Conservation (phyloP, 2,797 vertebrate species). For the Coccyzus lansbergi region DNA sequence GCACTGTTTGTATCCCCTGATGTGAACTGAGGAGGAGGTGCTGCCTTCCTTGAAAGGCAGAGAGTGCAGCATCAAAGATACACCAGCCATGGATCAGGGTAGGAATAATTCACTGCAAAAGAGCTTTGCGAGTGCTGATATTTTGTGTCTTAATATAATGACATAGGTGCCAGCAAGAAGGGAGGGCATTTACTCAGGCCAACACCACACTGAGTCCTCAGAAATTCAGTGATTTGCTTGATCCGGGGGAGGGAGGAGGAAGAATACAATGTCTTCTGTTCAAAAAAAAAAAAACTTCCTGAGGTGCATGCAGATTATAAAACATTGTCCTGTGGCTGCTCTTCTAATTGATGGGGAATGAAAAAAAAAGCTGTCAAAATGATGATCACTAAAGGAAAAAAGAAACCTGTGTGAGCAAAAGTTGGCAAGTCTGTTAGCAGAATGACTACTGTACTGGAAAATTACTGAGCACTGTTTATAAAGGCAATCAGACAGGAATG, state of each 20-base stretch:
- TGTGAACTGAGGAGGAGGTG: background rate
- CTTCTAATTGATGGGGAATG: background rate
- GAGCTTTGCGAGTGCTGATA: background rate
- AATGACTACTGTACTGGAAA: slow-evolving; percentile 81
- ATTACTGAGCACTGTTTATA: slow-evolving; percentile 75
- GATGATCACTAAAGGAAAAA: slow-evolving; percentile 36
- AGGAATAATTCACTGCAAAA: background rate
- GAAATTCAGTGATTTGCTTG: background rate
- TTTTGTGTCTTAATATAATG: background rate
- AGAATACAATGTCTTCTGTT: background rate
- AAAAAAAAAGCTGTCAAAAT: slow-evolving; percentile 20
- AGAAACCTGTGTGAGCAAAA: slow-evolving; percentile 60
- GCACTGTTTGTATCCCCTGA: background rate
- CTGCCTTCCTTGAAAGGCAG: background rate
- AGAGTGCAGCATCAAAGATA: background rate
- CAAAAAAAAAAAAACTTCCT: background rate
- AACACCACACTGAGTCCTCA: background rate
- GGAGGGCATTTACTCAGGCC: background rate
- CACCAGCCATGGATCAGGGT: background rate
- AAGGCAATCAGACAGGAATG: slow-evolving; percentile 78
- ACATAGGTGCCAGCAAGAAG: background rate
- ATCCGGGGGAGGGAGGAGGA: background rate
- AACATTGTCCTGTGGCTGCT: background rate
- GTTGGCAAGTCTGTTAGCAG: slow-evolving; percentile 66
- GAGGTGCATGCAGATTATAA: background rate